These are phyloP conservation scores for Thamnophis sirtalis DNA, from an alignment of 2,113 vertebrate species.

Conservation along the genomic window DNA sequence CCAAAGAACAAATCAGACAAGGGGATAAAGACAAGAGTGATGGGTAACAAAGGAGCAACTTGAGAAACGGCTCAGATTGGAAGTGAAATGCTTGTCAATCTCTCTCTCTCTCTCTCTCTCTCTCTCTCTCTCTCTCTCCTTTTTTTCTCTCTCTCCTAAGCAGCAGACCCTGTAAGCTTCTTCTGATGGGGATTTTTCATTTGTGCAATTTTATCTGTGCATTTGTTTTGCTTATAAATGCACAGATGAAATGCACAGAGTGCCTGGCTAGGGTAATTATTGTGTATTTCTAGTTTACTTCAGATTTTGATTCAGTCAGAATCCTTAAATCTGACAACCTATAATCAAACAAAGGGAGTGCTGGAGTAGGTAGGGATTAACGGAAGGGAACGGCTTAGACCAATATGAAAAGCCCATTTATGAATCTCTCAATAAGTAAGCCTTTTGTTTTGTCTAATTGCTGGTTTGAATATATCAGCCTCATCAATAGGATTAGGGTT, in stretches of 20 bases:
- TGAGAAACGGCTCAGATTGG: not conserved
- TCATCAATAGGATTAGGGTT: slow-evolving; percentile 84
- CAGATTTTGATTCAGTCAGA: slow-evolving; percentile 73
- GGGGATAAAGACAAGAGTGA: not conserved
- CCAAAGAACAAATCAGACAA: not conserved
- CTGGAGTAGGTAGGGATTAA: slow-evolving; percentile 70
- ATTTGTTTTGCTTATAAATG: slow-evolving; percentile 54
- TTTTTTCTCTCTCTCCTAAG: slow-evolving; percentile 15
- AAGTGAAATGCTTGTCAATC: not conserved
- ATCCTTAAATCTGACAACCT: slow-evolving; percentile 74
- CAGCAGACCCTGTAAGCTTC: slow-evolving; percentile 39
- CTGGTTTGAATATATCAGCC: slow-evolving; percentile 81
- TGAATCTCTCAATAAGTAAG: slow-evolving; percentile 79
- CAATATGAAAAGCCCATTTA: slow-evolving; percentile 77
- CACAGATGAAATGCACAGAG: slow-evolving; percentile 35
- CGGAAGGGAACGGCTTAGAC: slow-evolving; percentile 71
- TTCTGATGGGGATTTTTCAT: slow-evolving; percentile 28
- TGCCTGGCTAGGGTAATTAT: slow-evolving; percentile 67
- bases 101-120: not conserved
- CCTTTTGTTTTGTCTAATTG: slow-evolving; percentile 86
- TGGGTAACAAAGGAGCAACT: not conserved
- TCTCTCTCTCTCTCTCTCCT: not conserved
- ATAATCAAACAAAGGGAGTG: slow-evolving; percentile 76
- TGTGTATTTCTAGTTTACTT: slow-evolving; percentile 73
- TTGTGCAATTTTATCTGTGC: slow-evolving; percentile 18